Percentiles rank a stretch among this genome's conserved stretches.
Evolutionary conservation across 2,797 vertebrate genomes (phyloP).

Genomic region (Anabas testudineus): DNA sequence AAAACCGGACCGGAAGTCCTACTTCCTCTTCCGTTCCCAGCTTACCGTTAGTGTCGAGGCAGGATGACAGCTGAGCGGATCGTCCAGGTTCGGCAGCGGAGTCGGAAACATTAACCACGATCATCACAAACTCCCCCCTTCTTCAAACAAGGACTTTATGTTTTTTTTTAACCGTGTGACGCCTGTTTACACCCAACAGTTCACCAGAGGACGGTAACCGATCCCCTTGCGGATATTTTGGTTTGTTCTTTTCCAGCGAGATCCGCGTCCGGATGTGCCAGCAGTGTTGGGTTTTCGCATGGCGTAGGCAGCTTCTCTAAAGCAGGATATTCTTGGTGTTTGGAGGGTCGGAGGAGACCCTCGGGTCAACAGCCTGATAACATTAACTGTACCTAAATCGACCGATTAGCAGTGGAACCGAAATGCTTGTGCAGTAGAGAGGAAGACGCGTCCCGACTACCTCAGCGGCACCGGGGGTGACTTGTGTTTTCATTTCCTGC

Average conservation of each 20-base stretch:
- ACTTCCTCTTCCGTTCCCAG: fast-evolving
- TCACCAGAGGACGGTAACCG: conserved; percentile 27
- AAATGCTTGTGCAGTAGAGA: conserved; percentile 72
- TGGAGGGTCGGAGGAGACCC: conserved; percentile 73
- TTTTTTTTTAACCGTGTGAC: conserved; percentile 7
- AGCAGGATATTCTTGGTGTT: conserved; percentile 67
- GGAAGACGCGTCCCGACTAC: conserved; percentile 49
- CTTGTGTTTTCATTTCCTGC: conserved; percentile 27
- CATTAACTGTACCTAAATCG: conserved; percentile 5
- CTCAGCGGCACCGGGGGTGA: conserved; percentile 51
- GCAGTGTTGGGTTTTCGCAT: conserved; percentile 71
- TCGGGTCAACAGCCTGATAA: conserved; percentile 60
- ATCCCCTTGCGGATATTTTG: conserved; percentile 55
- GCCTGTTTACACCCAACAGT: conserved; percentile 7
- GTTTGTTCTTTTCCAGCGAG: conserved; percentile 30
- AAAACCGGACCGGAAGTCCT: background rate
- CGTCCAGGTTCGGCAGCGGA: conserved; percentile 59
- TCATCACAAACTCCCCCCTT: conserved; percentile 22
- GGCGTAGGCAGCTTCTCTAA: conserved; percentile 78
- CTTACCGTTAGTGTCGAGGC: conserved; percentile 23
- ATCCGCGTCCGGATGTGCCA: conserved; percentile 76
- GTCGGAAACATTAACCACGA: conserved; percentile 46
- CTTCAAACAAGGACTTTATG: conserved; percentile 29
- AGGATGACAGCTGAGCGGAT: conserved; percentile 81
- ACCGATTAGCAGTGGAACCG: conserved; percentile 35